Percentiles rank a stretch among this genome's conserved stretches.
These are phyloP conservation scores for Meta bourneti DNA, from an alignment of 2,888 invertebrate genomes.

Conservation along the genomic window DNA sequence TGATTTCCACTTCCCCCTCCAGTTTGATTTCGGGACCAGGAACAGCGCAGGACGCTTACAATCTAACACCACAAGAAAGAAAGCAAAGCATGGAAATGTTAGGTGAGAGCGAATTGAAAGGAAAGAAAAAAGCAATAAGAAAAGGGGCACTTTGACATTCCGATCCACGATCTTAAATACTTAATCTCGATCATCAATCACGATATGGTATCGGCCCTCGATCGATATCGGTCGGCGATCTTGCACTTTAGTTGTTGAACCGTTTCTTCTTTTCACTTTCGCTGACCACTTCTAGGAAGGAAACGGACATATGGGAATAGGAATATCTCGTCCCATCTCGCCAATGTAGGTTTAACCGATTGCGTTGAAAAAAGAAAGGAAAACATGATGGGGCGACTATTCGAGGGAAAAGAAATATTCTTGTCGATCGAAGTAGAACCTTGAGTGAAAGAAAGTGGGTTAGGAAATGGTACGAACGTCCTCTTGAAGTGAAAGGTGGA, in stretches of 20 bases:
- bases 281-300: conserved; percentile 31
- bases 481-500: not conserved
- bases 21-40: not conserved
- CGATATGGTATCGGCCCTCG: conserved; percentile 45
- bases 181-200: conserved; percentile 60
- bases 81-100: not conserved
- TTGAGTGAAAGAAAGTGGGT: not conserved
- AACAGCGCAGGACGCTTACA: not conserved
- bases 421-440: not conserved
- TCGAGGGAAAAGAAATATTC: not conserved
- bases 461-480: not conserved
- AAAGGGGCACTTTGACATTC: conserved; percentile 30
- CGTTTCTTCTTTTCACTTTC: conserved; percentile 33
- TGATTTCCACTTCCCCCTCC: conserved; percentile 25
- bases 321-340: not conserved
- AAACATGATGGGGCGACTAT: not conserved
- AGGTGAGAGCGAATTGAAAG: not conserved
- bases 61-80: conserved; percentile 4
- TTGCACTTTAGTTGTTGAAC: conserved; percentile 40
- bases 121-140: not conserved
- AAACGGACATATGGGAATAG: conserved; percentile 50
- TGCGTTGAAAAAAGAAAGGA: not conserved
- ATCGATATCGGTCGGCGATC: conserved; percentile 17
- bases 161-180: conserved; percentile 51
- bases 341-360: conserved; percentile 28